Evolutionary conservation across 2,888 invertebrate species (phyloP).

Genomic region (Orthosia gothica): DNA sequence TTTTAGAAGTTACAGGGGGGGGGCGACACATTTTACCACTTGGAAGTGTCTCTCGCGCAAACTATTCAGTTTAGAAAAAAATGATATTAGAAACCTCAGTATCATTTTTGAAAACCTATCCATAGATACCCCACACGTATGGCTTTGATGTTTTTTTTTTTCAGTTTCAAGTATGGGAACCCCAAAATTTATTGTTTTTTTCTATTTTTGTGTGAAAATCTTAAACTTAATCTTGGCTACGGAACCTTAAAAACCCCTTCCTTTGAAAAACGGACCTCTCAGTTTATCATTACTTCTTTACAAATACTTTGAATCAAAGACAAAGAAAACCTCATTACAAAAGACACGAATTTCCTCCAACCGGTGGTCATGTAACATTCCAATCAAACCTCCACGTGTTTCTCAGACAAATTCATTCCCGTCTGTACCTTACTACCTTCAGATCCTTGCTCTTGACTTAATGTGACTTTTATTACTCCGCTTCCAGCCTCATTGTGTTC

Average conservation of each 20-base stretch:
- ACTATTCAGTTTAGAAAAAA: no score
- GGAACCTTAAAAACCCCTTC: slow-evolving; percentile 71
- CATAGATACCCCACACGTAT: no score
- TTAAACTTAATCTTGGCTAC: no score
- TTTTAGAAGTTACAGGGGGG: no score
- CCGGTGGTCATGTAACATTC: slow-evolving; percentile 23
- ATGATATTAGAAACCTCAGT: no score
- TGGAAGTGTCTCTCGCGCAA: no score
- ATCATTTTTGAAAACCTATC: no score
- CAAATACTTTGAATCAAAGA: background rate
- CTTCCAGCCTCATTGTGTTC: slow-evolving; percentile 82
- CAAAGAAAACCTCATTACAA: background rate
- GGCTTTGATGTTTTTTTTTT: no score
- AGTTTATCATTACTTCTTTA: slow-evolving; percentile 28
- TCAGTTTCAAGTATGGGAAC: no score
- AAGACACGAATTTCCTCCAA: slow-evolving; percentile 13
- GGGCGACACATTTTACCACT: no score
- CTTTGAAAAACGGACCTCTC: slow-evolving; percentile 75
- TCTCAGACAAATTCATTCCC: slow-evolving; percentile 79
- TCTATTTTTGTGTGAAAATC: no score
- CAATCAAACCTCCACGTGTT: slow-evolving; percentile 54
- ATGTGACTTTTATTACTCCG: slow-evolving; percentile 89
- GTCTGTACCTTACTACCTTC: slow-evolving; percentile 70
- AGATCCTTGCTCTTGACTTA: slow-evolving; percentile 86
- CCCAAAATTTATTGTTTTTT: no score